Evolutionary conservation across 2,113 vertebrate species (phyloP).

Genomic region (Poicephalus meyeri): DNA sequence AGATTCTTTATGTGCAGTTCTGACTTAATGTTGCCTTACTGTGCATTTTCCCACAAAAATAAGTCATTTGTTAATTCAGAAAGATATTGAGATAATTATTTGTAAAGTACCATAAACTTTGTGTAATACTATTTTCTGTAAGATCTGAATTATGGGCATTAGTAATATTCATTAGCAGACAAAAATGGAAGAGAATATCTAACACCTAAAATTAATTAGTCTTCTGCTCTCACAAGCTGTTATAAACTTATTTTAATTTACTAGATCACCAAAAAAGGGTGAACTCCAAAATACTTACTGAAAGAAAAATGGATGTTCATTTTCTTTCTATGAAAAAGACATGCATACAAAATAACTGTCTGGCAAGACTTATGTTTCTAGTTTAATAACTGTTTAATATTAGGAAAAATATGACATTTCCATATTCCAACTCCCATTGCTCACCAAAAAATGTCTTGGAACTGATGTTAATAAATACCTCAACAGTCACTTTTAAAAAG

Average conservation of each 20-base stretch:
- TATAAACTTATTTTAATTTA: slow-evolving; percentile 20
- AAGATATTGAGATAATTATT: not conserved
- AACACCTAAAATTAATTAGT: slow-evolving; percentile 16
- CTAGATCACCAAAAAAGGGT: slow-evolving; percentile 20
- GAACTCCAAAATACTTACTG: slow-evolving; percentile 35
- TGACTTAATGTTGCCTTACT: not conserved
- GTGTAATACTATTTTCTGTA: not conserved
- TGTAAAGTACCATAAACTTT: not conserved
- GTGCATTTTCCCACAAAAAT: not conserved
- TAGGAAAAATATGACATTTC: slow-evolving; percentile 51
- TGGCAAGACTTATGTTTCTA: slow-evolving; percentile 21
- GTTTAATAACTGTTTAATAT: slow-evolving; percentile 40
- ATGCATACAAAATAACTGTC: slow-evolving; percentile 12
- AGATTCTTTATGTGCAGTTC: not conserved
- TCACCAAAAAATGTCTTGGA: slow-evolving; percentile 17
- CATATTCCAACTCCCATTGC: not conserved
- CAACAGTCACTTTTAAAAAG: slow-evolving; percentile 12
- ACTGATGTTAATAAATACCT: slow-evolving; percentile 21
- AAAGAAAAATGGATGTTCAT: slow-evolving; percentile 38
- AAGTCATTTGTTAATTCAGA: not conserved
- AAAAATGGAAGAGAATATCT: not conserved
- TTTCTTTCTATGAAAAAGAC: not conserved
- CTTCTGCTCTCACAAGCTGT: not conserved
- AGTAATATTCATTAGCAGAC: not conserved
- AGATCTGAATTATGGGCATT: not conserved